Percentiles rank a stretch among this genome's conserved stretches.
phyloP scores from a whole-genome alignment of 2,113 vertebrate species.

The Sorex fumeus region DNA sequence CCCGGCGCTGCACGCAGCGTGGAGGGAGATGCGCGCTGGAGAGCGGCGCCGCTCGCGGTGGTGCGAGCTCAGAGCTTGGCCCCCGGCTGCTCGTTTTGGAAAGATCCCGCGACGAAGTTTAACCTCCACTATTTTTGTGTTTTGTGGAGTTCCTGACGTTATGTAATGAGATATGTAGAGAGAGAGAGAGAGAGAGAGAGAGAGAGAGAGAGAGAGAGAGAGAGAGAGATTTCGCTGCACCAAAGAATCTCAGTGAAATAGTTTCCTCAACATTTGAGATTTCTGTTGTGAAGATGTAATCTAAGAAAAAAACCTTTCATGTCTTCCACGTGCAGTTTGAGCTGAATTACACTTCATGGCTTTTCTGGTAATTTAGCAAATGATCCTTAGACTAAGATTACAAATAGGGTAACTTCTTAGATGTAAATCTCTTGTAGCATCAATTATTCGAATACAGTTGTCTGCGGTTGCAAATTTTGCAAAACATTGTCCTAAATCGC shows the following conservation, averaged over 20 bases:
- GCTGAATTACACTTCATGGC: conserved; percentile 32
- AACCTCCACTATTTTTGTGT: conserved; percentile 47
- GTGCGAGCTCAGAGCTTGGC: no score
- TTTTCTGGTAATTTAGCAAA: conserved; percentile 33
- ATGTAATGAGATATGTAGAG: conserved; percentile 48
- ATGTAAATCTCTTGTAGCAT: conserved; percentile 5
- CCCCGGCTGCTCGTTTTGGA: conserved; percentile 27
- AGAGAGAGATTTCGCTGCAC: not conserved
- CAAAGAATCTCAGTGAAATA: conserved; percentile 64
- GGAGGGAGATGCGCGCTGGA: no score
- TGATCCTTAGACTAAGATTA: conserved; percentile 9
- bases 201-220: no score
- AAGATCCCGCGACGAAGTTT: conserved; percentile 12
- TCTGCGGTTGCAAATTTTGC: conserved; percentile 34
- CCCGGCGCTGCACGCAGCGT: no score
- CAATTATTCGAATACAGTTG: conserved; percentile 27
- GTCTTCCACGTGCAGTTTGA: conserved; percentile 53
- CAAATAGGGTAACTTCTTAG: conserved; percentile 49
- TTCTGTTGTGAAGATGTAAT: conserved; percentile 68
- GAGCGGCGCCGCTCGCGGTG: no score
- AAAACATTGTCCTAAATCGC: conserved; percentile 46
- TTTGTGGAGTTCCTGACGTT: conserved; percentile 54
- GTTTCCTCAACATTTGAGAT: conserved; percentile 58
- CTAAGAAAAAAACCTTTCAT: conserved; percentile 18
- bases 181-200: not conserved